phyloP scores from a whole-genome alignment of 2,113 vertebrate species.

The Bos taurus region DNA sequence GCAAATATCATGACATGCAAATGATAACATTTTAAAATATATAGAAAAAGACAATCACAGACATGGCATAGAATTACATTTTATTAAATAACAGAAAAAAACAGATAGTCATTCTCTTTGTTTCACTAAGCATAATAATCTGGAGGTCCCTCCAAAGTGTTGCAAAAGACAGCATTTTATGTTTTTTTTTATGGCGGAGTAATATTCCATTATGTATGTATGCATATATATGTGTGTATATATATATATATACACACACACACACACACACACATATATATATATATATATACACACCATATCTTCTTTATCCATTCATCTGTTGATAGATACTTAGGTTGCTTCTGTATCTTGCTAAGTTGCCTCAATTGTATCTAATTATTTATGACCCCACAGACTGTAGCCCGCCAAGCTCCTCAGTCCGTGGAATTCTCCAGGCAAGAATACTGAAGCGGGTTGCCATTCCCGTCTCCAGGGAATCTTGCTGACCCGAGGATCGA shows the following conservation, averaged over 20 bases:
- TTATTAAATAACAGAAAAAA: neutral
- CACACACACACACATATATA: neutral
- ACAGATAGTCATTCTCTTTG: neutral
- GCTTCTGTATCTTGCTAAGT: neutral
- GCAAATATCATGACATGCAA: neutral
- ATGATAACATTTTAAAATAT: neutral
- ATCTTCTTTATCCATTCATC: neutral
- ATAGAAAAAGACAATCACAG: neutral
- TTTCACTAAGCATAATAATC: neutral
- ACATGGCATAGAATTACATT: neutral
- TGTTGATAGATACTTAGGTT: neutral
- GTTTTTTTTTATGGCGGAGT: neutral
- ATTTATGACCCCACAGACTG: neutral
- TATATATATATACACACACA: neutral
- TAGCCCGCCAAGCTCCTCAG: neutral
- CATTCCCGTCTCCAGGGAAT: neutral
- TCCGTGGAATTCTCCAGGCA: neutral
- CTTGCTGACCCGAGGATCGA: neutral
- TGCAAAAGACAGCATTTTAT: neutral
- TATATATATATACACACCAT: neutral
- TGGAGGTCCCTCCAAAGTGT: neutral
- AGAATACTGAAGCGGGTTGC: neutral
- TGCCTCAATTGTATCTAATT: neutral
- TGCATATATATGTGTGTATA: neutral
- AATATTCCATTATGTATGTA: neutral